Percentiles rank a stretch among this genome's conserved stretches.
Evolutionary conservation across 2,888 invertebrate genomes (phyloP).

Genomic region (Chalcosyrphus nemorum): DNA sequence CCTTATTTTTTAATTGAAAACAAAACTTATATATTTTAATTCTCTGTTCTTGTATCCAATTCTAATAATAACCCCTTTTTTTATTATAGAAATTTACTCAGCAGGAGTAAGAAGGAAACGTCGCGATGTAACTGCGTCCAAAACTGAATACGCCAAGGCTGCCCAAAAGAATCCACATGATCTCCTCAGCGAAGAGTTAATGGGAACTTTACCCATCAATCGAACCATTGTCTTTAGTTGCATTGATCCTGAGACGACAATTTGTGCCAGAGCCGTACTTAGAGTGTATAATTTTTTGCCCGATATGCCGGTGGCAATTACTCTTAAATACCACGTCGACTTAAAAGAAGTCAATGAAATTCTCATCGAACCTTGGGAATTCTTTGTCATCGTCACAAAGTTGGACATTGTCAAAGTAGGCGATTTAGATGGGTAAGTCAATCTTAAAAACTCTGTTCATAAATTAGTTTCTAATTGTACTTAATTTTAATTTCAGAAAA

Average conservation of each 20-base stretch:
- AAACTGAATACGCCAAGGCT: conserved; percentile 79
- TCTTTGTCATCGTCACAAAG: conserved; percentile 79
- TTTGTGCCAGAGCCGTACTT: conserved; percentile 79
- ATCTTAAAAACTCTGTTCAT: no score
- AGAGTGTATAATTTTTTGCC: conserved; percentile 79
- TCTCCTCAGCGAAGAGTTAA: conserved; percentile 78
- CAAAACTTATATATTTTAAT: no score
- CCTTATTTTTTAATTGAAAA: no score
- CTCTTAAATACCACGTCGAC: conserved; percentile 79
- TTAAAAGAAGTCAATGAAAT: conserved; percentile 80
- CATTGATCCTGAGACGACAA: conserved; percentile 78
- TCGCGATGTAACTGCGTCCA: conserved; percentile 76
- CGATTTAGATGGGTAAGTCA: conserved; percentile 74
- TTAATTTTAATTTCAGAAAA: conserved; percentile 55
- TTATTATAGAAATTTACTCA: conserved; percentile 64
- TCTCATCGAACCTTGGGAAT: conserved; percentile 81
- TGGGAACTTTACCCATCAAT: conserved; percentile 79
- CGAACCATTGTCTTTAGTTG: conserved; percentile 82
- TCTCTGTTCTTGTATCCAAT: no score
- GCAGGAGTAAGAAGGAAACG: conserved; percentile 74
- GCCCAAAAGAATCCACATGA: conserved; percentile 77
- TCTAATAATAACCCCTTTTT: conserved; percentile 15
- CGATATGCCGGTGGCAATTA: conserved; percentile 78
- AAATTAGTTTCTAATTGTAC: no score
- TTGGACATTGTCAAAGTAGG: conserved; percentile 78